Percentiles rank a stretch among this genome's conserved stretches.
Evolutionary conservation across 2,113 vertebrate genomes (phyloP).

Genomic region (Malaclemys terrapin): DNA sequence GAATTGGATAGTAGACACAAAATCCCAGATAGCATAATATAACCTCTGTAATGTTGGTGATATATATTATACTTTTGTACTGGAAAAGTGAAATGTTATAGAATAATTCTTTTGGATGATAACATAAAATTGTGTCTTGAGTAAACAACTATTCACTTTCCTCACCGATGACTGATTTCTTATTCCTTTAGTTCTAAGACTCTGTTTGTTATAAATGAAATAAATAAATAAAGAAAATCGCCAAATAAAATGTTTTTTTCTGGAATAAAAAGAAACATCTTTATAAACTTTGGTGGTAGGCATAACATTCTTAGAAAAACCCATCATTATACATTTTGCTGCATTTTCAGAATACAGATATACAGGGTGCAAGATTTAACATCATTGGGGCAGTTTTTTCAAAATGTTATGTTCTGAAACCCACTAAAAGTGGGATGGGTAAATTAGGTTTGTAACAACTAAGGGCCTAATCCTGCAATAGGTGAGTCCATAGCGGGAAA

Average conservation of each 20-base stretch:
- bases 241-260: not conserved
- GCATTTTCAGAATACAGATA: slow-evolving; percentile 33
- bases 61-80: not conserved
- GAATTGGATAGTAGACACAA: slow-evolving; percentile 63
- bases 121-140: not conserved
- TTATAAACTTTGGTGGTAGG: not conserved
- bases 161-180: not conserved
- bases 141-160: slow-evolving; percentile 1
- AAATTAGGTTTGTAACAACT: slow-evolving; percentile 7
- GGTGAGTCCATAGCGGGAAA: not conserved
- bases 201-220: not conserved
- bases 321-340: slow-evolving; percentile 34
- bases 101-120: not conserved
- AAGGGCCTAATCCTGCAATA: slow-evolving; percentile 43
- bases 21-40: not conserved
- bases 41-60: not conserved
- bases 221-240: not conserved
- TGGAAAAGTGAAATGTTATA: not conserved
- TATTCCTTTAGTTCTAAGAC: not conserved
- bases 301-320: slow-evolving; percentile 30
- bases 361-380: slow-evolving; percentile 41
- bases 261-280: slow-evolving; percentile 12
- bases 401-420: slow-evolving; percentile 37
- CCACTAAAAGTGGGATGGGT: not conserved
- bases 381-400: slow-evolving; percentile 26